Conservation (phyloP, 2,797 vertebrate species). For the Huso huso region DNA sequence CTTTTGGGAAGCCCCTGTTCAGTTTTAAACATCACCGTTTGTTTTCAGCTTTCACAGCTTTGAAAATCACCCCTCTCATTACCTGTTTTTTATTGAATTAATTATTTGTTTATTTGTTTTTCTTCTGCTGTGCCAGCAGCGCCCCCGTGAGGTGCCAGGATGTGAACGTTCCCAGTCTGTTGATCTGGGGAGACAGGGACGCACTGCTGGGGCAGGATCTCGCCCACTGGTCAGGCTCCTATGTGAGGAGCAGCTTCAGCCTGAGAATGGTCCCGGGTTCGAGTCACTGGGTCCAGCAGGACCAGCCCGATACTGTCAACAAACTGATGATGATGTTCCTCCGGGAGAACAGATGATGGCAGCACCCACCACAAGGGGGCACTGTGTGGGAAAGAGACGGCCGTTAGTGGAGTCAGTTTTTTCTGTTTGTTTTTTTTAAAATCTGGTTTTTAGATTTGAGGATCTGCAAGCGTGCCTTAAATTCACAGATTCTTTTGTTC, state of each 20-base stretch:
- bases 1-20: not conserved
- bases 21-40: not conserved
- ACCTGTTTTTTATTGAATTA: not conserved
- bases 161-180: conserved; percentile 39
- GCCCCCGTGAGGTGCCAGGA: conserved; percentile 46
- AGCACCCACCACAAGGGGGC: conserved; percentile 14
- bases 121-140: conserved; percentile 19
- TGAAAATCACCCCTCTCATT: not conserved
- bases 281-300: conserved; percentile 57
- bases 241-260: conserved; percentile 24
- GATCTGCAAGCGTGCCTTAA: too few relatives aligned
- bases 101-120: not conserved
- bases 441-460: conserved; percentile 4
- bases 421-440: conserved; percentile 13
- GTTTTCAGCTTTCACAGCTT: too few relatives aligned
- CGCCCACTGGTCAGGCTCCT: conserved; percentile 26
- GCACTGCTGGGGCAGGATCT: conserved; percentile 41
- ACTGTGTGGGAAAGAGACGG: not conserved
- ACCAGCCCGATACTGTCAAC: conserved; percentile 46
- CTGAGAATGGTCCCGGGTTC: conserved; percentile 36
- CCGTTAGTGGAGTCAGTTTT: conserved; percentile 19
- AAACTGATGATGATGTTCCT: conserved; percentile 52
- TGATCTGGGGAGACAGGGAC: conserved; percentile 59
- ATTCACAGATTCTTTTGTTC: too few relatives aligned
- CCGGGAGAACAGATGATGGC: conserved; percentile 16